Evolutionary conservation across 2,797 vertebrate genomes (phyloP), one percentile per base, ranked within the genome.

Genomic region (Remorina albescens): DNA sequence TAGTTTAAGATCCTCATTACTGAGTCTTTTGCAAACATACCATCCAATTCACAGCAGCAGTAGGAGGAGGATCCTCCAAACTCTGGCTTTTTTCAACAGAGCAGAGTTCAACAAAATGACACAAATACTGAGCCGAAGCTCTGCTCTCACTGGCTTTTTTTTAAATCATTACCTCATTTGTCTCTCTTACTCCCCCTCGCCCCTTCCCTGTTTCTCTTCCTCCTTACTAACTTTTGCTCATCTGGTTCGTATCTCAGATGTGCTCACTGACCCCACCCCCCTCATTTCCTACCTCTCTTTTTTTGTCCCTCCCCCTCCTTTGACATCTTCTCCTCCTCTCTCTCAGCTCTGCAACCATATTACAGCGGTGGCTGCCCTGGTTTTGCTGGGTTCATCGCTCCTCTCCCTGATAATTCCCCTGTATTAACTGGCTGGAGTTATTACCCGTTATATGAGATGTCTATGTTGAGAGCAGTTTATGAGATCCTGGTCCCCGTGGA

Each of bases 381-480:
- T 89, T 91, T 84, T 85, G 83, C 87, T 75, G 83, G 93, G 92
- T 93, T 95, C 93, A 89, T 92, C 87, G 86, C 90, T 90, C 84
- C 87, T 88, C 87, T 93, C 88, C 88, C 86, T 92, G 93, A 92
- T 95, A 95, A 96, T 95, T 95, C 93, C 89, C 86, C 88, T 88
- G 87, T 92, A 93, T 94, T 94, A 95, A 94, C 93, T 94, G 95
- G 93, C 93, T 95, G 93, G 90, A 95, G 95, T 96, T 97, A 96
- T 97, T 97, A 95, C 92, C 94, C 94, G 94, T 96, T 95, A 94
- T 95, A 95, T 84, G 94, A 96, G 96, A 92, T 90, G 94, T 96
- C 95, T 96, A 92, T 94, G 96, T 96, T 95, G 96, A 96, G 95
- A 96, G 93, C 91, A 91, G 91, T 96, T 97, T 97, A 97, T 96